phyloP scores from a whole-genome alignment of 2,797 vertebrate species.

The Darevskia nairensis region DNA sequence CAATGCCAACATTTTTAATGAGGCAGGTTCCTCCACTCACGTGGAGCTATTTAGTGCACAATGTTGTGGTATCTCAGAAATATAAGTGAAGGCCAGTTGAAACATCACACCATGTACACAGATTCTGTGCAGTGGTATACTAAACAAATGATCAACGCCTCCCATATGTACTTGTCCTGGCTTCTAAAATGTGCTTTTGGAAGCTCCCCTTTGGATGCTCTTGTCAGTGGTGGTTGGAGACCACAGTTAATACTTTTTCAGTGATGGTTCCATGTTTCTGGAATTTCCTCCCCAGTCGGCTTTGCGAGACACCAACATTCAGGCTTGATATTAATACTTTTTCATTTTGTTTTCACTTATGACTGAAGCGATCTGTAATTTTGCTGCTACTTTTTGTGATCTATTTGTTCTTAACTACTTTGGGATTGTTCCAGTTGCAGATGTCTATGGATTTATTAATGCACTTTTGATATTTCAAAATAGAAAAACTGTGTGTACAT shows the following conservation, averaged over 20 bases:
- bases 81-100: not conserved
- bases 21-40: not conserved
- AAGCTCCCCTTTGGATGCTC: not conserved
- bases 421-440: not conserved
- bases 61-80: not conserved
- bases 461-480: not conserved
- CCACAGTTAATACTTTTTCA: not conserved
- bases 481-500: not conserved
- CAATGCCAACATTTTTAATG: fast-evolving
- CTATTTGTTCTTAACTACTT: not conserved
- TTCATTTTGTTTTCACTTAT: not conserved
- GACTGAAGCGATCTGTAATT: not conserved
- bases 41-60: not conserved
- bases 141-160: not conserved
- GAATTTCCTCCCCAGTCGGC: not conserved
- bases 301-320: not conserved
- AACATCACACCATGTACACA: not conserved
- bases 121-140: not conserved
- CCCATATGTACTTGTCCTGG: no score
- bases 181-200: not conserved
- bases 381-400: not conserved
- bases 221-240: no score
- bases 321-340: not conserved
- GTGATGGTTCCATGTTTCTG: not conserved
- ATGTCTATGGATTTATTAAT: not conserved